Conservation (phyloP, 1,140 invertebrate species). For the Leptopilina clavipes region DNA sequence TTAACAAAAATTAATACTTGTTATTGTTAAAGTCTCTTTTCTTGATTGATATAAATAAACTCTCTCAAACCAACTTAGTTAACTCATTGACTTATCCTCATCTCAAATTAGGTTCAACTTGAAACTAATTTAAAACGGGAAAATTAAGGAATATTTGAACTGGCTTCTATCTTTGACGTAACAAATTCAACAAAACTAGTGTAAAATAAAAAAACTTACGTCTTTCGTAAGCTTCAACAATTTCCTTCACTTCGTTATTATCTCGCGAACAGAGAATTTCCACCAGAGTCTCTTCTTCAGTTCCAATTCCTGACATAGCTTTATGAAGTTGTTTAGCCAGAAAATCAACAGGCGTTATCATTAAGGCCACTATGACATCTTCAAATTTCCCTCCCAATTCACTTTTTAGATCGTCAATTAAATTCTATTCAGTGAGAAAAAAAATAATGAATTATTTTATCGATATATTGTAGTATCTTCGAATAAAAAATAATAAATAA, state of each 20-base stretch:
- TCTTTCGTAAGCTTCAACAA: constrained; percentile 89
- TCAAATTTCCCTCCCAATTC: constrained; percentile 94
- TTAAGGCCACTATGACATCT: constrained; percentile 88
- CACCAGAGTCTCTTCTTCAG: constrained; percentile 91
- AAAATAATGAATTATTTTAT: not conserved
- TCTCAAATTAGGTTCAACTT: no score
- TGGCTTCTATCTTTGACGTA: no score
- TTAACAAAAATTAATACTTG: no score
- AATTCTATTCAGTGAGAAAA: constrained; percentile 80
- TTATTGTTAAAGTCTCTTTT: no score
- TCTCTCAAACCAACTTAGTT: no score
- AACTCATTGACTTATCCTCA: no score
- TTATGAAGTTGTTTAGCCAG: constrained; percentile 92
- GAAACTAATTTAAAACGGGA: no score
- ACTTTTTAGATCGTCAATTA: constrained; percentile 90
- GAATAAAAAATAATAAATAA: no score
- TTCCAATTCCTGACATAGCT: constrained; percentile 89
- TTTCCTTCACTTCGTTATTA: constrained; percentile 90
- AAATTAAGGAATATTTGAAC: no score
- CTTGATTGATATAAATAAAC: no score
- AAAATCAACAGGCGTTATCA: constrained; percentile 91
- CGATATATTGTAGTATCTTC: no score
- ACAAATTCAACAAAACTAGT: no score
- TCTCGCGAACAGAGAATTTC: constrained; percentile 93
- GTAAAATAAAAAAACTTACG: constrained; percentile 77